These are phyloP conservation scores for Globia sparganii DNA, from an alignment of 2,888 invertebrate species.

Conservation along the genomic window DNA sequence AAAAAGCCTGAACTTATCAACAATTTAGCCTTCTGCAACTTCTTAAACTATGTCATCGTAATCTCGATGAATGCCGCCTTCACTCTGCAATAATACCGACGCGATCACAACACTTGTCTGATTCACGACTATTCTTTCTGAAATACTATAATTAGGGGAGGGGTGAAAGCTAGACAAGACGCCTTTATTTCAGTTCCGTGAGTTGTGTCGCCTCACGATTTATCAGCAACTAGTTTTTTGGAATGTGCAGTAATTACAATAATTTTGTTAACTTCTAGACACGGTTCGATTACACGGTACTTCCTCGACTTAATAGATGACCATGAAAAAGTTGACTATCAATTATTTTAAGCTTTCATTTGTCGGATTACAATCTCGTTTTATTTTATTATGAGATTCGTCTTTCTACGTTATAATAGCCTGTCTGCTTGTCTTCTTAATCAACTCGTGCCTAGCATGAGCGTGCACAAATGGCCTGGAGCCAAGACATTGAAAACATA, in stretches of 20 bases:
- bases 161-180: conserved; percentile 80
- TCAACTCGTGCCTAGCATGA: conserved; percentile 16
- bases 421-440: conserved; percentile 16
- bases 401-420: conserved; percentile 35
- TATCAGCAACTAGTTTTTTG: conserved; percentile 65
- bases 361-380: conserved; percentile 26
- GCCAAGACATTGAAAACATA: conserved; percentile 60
- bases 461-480: conserved; percentile 55
- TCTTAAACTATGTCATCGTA: conserved; percentile 22
- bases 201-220: conserved; percentile 76
- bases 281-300: conserved; percentile 52
- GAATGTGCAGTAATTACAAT: conserved; percentile 68
- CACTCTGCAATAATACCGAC: conserved; percentile 59
- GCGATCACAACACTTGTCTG: conserved; percentile 74
- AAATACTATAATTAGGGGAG: conserved; percentile 81
- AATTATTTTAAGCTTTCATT: conserved; percentile 62
- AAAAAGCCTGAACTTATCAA: background rate
- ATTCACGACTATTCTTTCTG: conserved; percentile 76
- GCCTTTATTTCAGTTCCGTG: conserved; percentile 78
- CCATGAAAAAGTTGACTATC: conserved; percentile 49
- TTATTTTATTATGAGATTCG: conserved; percentile 35
- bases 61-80: conserved; percentile 75
- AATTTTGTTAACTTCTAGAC: conserved; percentile 65
- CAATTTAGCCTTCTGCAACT: conserved; percentile 24
- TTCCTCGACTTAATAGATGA: conserved; percentile 55